Evolutionary conservation across 2,888 invertebrate genomes (phyloP), one percentile per base, ranked within the genome.

Genomic region (Heteropelma amictum): DNA sequence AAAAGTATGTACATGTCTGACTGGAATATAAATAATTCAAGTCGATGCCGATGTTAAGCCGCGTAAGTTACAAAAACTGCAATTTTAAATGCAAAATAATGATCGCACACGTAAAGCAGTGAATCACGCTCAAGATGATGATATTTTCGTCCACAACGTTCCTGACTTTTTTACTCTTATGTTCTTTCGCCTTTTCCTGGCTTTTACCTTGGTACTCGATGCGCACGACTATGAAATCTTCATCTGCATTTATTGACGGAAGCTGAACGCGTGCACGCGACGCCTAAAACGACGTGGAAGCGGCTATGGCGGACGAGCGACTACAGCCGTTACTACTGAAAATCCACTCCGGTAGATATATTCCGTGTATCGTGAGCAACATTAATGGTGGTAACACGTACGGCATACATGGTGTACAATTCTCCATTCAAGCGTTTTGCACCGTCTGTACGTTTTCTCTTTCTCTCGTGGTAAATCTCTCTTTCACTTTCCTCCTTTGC

Each of bases 351-450:
- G 30, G 67, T 21, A 19, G 28, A 58, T 49, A 56, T 71, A 35
- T 42, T 14, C 33, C 40, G 51, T 40, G 49, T 33, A 73, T 63
- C 70, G 69, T 60, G 64, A 73, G 65, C 65, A 47, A 38, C n/a
- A 79, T 80, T 72, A n/a, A n/a, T 63, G 49, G 49, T 71, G 56
- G 77, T 75, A 10, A 69, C 71, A 79, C 81, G 81, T 81, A 78
- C 79, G 82, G 79, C 77, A 80, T 72, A 73, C 67, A 71, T 61
- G 42, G 49, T 38, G 28, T 47, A 35, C 47, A 30, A 21, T 58
- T 28, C 38, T 64, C 30, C 56, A 77, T 42, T 64, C 49, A 69
- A 33, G 53, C 21, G 49, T 17, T 33, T 21, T 33, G 45, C 61
- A 53, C 58, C 60, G 42, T 45, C 47, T 30, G 30, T 40, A 49